These are phyloP conservation scores for Drosophila punjabiensis DNA, from an alignment of 1,140 invertebrate genomes.

Conservation along the genomic window DNA sequence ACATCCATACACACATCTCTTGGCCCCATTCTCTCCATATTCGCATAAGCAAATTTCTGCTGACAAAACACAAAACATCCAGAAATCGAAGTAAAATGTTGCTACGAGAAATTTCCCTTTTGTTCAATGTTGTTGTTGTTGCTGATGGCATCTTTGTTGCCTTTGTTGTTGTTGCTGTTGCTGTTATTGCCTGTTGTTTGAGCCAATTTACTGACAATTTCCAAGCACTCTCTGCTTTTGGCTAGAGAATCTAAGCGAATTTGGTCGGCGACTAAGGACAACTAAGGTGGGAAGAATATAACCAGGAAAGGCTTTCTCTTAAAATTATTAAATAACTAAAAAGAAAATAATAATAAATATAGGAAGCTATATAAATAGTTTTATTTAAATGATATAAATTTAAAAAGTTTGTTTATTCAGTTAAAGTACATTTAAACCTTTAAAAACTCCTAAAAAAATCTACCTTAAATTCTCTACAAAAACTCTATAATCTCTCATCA, in stretches of 20 bases:
- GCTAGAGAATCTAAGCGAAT: slow-evolving; percentile 69
- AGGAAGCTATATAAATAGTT: too few species aligned
- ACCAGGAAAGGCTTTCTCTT: not conserved
- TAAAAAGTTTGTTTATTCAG: too few species aligned
- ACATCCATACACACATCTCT: slow-evolving; percentile 22
- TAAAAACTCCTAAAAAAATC: not conserved
- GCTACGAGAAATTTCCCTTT: slow-evolving; percentile 67
- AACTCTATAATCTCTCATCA: not conserved
- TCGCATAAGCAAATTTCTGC: slow-evolving; percentile 77
- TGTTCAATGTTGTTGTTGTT: slow-evolving; percentile 42
- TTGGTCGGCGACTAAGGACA: slow-evolving; percentile 19
- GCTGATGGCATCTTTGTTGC: slow-evolving; percentile 54
- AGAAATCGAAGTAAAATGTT: slow-evolving; percentile 81
- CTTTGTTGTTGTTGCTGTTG: slow-evolving; percentile 43
- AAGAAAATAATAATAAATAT: not conserved
- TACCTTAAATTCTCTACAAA: too few species aligned
- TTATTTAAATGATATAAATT: too few species aligned
- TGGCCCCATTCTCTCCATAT: slow-evolving; percentile 12
- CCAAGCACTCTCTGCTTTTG: slow-evolving; percentile 54
- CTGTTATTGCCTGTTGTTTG: slow-evolving; percentile 61
- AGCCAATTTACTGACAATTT: slow-evolving; percentile 83
- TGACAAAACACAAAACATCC: slow-evolving; percentile 77
- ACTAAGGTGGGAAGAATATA: not conserved
- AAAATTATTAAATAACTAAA: not conserved
- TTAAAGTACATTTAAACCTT: too few species aligned